A percentile compares a stretch with the other conserved stretches of the same genome.
Conservation (phyloP, 2,797 vertebrate species). For the Tadarida brasiliensis region DNA sequence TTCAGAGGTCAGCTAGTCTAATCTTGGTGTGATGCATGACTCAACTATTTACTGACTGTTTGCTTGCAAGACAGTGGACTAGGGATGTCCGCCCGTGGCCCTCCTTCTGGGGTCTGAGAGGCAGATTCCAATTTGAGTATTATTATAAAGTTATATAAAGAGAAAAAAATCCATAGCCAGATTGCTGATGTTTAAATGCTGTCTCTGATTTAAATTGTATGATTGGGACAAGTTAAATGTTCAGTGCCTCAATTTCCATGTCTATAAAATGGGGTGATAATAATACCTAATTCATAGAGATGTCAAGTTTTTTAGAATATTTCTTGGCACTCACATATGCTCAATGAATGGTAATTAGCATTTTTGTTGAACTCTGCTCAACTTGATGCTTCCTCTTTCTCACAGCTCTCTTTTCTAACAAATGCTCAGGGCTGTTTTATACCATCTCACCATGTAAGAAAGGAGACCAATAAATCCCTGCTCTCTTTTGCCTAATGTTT, state of each 20-base stretch:
- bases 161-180: background rate
- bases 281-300: background rate
- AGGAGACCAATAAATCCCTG: background rate
- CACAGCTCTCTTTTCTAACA: background rate
- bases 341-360: background rate
- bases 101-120: background rate
- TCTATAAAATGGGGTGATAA: background rate
- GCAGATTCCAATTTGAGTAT: background rate
- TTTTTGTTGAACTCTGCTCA: background rate
- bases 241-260: background rate
- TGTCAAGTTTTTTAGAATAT: background rate
- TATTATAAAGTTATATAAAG: background rate
- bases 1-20: constrained; percentile 23
- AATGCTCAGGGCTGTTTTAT: background rate
- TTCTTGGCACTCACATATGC: background rate
- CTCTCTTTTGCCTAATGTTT: background rate
- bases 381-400: background rate
- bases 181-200: background rate
- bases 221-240: background rate
- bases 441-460: background rate
- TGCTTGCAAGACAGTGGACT: background rate
- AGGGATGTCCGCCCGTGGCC: background rate
- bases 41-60: constrained; percentile 19
- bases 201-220: background rate
- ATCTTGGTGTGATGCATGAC: background rate